A percentile compares a stretch with the other conserved stretches of the same genome.
Evolutionary conservation across 2,797 vertebrate species (phyloP).

Genomic region (Streptopelia turtur): DNA sequence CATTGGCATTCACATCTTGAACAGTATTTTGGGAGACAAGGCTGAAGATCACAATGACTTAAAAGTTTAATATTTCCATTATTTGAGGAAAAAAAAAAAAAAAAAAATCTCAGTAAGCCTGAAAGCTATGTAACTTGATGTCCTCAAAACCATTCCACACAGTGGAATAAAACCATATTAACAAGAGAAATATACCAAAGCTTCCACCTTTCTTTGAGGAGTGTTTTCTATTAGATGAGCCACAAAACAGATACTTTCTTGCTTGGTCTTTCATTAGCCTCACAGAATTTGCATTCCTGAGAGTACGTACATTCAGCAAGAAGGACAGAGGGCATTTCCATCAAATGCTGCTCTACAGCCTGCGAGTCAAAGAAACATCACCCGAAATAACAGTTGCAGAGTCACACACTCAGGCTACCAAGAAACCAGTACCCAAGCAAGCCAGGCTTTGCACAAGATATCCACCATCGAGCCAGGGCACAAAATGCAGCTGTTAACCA

Average conservation of each 20-base stretch:
- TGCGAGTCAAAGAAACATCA: background rate
- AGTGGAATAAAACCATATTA: background rate
- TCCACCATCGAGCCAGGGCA: background rate
- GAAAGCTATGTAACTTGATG: background rate
- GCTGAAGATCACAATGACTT: background rate
- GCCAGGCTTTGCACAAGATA: background rate
- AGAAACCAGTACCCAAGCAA: background rate
- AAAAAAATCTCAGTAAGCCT: background rate
- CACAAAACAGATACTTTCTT: background rate
- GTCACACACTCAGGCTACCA: too few species aligned
- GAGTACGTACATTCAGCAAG: background rate
- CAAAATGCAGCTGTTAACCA: background rate
- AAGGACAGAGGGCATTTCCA: background rate
- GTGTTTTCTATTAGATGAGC: background rate
- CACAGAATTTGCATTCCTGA: background rate
- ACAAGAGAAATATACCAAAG: background rate
- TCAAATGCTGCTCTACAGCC: rapidly evolving
- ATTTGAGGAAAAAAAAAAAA: background rate
- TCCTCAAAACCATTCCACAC: background rate
- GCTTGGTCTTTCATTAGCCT: background rate
- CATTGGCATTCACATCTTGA: background rate
- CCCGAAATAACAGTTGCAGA: background rate
- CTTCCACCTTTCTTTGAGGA: background rate
- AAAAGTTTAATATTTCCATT: background rate
- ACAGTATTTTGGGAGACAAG: background rate